Evolutionary conservation across 1,140 invertebrate genomes (phyloP).

Genomic region (Bactericera cockerelli): DNA sequence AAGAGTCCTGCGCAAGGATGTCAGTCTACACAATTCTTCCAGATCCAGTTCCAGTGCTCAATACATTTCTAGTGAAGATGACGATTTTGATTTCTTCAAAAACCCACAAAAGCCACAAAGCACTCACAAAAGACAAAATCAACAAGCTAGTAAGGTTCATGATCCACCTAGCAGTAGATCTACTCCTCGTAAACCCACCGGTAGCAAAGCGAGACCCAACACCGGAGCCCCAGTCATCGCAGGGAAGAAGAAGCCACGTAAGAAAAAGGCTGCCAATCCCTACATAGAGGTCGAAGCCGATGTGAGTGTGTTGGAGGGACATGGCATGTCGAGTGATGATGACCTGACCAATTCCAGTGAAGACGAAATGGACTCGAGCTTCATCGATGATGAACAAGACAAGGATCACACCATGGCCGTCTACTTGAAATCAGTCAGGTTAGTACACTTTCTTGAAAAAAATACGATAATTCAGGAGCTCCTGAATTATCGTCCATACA

Average conservation of each 20-base stretch:
- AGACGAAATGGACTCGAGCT: slow-evolving; percentile 20
- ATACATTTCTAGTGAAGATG: slow-evolving; percentile 4
- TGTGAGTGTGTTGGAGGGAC: slow-evolving; percentile 12
- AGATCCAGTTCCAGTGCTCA: no score
- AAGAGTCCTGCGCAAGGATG: no score
- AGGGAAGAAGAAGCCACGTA: background rate
- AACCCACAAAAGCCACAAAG: background rate
- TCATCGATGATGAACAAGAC: slow-evolving; percentile 20
- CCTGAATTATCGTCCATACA: no score
- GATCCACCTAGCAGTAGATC: no score
- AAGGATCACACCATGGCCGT: slow-evolving; percentile 14
- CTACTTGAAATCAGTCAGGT: slow-evolving; percentile 22
- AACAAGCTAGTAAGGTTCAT: background rate
- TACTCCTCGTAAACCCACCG: no score
- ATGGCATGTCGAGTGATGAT: slow-evolving; percentile 16
- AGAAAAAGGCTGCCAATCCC: slow-evolving; percentile 6
- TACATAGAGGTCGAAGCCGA: slow-evolving; percentile 21
- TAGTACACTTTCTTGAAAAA: no score
- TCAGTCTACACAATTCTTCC: no score
- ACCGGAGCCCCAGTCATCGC: no score
- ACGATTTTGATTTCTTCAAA: background rate
- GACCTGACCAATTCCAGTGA: slow-evolving; percentile 15
- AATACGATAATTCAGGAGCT: no score
- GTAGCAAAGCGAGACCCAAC: no score
- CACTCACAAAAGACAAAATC: background rate